Evolutionary conservation across 2,888 invertebrate species (phyloP).

Genomic region (Orchestes rusci): DNA sequence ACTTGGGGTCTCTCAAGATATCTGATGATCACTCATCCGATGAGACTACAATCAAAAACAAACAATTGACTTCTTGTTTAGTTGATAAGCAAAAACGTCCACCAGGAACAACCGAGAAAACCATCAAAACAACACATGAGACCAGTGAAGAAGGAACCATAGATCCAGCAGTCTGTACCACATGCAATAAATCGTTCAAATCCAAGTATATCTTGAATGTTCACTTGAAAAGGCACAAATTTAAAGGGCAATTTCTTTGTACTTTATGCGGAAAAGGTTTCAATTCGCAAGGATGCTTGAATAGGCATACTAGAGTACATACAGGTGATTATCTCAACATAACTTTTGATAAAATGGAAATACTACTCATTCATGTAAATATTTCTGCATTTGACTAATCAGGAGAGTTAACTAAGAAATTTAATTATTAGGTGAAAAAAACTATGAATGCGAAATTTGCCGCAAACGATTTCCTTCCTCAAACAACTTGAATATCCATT

Average conservation of each 20-base stretch:
- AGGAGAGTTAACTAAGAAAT: not conserved
- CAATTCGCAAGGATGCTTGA: conserved; percentile 32
- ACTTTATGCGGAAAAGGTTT: conserved; percentile 33
- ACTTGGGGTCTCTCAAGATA: conserved; percentile 19
- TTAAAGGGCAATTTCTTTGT: conserved; percentile 36
- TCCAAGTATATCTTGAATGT: conserved; percentile 34
- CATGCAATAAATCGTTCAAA: conserved; percentile 35
- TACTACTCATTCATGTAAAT: too few relatives aligned
- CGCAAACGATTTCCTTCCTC: conserved; percentile 32
- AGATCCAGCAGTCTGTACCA: conserved; percentile 27
- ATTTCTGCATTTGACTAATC: too few relatives aligned
- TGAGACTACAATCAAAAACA: not conserved
- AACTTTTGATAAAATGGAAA: too few relatives aligned
- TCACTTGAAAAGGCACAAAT: conserved; percentile 31
- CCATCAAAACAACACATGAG: not conserved
- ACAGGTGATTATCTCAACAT: too few relatives aligned
- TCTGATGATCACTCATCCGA: conserved; percentile 11
- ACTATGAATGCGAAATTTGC: conserved; percentile 32
- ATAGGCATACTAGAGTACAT: conserved; percentile 32
- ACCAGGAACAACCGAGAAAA: not conserved
- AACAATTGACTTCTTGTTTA: not conserved
- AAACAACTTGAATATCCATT: conserved; percentile 32
- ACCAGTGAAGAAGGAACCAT: conserved; percentile 15
- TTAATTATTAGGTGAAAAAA: conserved; percentile 32
- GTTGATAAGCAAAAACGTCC: not conserved